Evolutionary conservation across 2,113 vertebrate genomes (phyloP).

Genomic region (Saguinus imperator): DNA sequence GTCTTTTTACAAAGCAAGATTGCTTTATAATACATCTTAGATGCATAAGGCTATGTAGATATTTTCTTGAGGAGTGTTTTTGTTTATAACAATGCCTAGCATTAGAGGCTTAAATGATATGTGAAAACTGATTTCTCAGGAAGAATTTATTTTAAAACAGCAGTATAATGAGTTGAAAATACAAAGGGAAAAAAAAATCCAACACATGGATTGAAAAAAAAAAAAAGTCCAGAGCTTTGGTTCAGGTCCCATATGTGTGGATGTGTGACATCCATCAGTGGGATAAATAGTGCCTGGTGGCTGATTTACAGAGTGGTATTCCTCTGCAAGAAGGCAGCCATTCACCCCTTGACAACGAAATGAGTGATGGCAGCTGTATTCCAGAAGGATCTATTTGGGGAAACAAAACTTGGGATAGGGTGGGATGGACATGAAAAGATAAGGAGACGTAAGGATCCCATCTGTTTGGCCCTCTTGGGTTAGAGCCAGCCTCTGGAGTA

Average conservation of each 20-base stretch:
- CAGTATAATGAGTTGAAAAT: neutral
- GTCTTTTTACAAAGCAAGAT: neutral
- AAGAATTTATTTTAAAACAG: constrained; percentile 23
- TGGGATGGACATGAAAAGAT: constrained; percentile 29
- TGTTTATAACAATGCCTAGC: neutral
- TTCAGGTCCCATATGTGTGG: constrained; percentile 52
- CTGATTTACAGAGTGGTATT: constrained; percentile 57
- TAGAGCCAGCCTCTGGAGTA: neutral
- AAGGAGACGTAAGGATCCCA: neutral
- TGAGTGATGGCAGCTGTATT: constrained; percentile 64
- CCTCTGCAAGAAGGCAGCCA: constrained; percentile 36
- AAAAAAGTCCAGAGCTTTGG: neutral
- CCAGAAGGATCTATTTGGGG: constrained; percentile 63
- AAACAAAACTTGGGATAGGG: constrained; percentile 37
- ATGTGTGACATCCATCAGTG: constrained; percentile 42
- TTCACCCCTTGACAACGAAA: constrained; percentile 1
- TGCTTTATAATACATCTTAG: neutral
- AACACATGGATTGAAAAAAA: neutral
- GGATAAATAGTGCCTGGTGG: constrained; percentile 49
- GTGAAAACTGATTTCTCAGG: neutral
- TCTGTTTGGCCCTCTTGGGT: neutral
- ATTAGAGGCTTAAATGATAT: neutral
- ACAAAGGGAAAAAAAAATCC: neutral
- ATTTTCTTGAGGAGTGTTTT: constrained; percentile 35
- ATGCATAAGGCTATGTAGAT: neutral